These are phyloP conservation scores for Cettia cetti DNA, from an alignment of 2,113 vertebrate genomes.

Conservation along the genomic window DNA sequence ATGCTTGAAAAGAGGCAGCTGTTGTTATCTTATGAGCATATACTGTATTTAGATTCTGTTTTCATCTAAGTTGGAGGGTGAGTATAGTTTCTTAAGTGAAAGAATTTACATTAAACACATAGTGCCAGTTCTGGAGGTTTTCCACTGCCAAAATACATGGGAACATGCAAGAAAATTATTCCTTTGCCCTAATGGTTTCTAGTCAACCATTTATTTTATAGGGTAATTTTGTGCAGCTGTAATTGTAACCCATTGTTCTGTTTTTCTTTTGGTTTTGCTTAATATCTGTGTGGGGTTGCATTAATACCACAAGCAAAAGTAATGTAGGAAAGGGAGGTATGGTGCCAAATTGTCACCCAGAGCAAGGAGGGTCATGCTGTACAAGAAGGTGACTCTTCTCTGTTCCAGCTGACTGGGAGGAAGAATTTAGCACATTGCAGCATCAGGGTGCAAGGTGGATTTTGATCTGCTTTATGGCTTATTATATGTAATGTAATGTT, in stretches of 20 bases:
- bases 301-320: background rate
- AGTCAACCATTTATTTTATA: background rate
- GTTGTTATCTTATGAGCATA: background rate
- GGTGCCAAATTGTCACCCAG: background rate
- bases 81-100: background rate
- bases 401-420: background rate
- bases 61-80: background rate
- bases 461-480: background rate
- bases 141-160: background rate
- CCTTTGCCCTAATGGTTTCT: background rate
- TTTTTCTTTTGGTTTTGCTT: background rate
- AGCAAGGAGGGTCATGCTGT: background rate
- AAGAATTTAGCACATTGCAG: background rate
- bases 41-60: background rate
- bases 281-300: accelerated
- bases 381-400: background rate
- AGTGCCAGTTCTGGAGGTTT: background rate
- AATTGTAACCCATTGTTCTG: background rate
- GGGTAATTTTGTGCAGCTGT: background rate
- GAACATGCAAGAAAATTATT: background rate
- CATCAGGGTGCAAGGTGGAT: background rate
- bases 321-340: background rate
- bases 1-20: background rate
- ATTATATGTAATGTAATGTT: background rate
- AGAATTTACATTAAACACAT: background rate